Evolutionary conservation across 1,140 invertebrate species (phyloP).

Genomic region (Polypedilum vanderplanki): DNA sequence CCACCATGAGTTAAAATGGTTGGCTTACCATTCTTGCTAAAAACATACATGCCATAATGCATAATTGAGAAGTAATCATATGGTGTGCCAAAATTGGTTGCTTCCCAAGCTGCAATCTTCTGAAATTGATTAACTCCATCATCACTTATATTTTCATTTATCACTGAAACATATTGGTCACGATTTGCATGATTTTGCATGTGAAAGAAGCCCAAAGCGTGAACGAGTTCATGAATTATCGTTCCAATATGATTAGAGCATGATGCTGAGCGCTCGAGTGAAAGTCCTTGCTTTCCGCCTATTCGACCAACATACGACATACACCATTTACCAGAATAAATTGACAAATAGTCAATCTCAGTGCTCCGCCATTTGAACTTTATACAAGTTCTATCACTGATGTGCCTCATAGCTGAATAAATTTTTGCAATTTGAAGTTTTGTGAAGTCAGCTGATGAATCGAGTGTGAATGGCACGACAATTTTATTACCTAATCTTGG

Average conservation of each 20-base stretch:
- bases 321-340: slow-evolving; percentile 12
- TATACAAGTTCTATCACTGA: background rate
- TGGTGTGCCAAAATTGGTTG: slow-evolving; percentile 44
- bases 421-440: background rate
- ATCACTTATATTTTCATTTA: slow-evolving; percentile 48
- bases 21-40: slow-evolving; percentile 48
- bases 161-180: slow-evolving; percentile 48
- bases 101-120: slow-evolving; percentile 43
- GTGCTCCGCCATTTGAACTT: background rate
- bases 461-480: background rate
- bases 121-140: slow-evolving; percentile 46
- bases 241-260: slow-evolving; percentile 30
- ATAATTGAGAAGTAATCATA: slow-evolving; percentile 58
- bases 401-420: background rate
- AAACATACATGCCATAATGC: slow-evolving; percentile 54
- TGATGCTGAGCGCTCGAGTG: background rate
- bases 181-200: slow-evolving; percentile 52
- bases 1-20: slow-evolving; percentile 48
- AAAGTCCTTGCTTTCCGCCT: background rate
- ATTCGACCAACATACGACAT: background rate
- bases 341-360: background rate
- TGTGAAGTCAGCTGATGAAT: background rate
- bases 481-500: background rate
- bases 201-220: slow-evolving; percentile 49
- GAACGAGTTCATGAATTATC: slow-evolving; percentile 50